These are phyloP conservation scores for Huso huso DNA, from an alignment of 2,797 vertebrate genomes.

Conservation along the genomic window DNA sequence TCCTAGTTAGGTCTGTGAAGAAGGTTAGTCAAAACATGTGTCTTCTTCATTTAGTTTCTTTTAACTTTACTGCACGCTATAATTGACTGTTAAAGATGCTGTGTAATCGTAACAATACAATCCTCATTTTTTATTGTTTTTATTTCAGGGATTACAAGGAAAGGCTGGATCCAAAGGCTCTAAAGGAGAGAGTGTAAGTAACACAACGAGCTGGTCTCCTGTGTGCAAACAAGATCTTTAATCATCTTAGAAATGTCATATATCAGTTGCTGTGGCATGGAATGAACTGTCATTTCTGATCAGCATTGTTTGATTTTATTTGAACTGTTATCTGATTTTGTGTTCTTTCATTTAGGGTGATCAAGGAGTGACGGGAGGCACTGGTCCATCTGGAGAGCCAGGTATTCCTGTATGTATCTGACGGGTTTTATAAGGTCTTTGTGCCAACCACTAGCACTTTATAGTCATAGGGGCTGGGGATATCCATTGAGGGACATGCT, in stretches of 20 bases:
- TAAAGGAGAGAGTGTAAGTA: constrained; percentile 80
- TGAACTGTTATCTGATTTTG: background rate
- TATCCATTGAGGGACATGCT: background rate
- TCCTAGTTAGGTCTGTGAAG: too few relatives aligned
- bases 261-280: too few relatives aligned
- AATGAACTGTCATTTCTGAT: too few relatives aligned
- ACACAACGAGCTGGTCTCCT: constrained; percentile 5
- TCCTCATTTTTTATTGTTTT: constrained; percentile 2
- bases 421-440: constrained; percentile 27
- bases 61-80: background rate
- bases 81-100: background rate
- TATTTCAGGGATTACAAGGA: constrained; percentile 78
- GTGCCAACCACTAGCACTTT: background rate
- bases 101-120: background rate
- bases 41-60: background rate
- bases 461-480: constrained; percentile 7
- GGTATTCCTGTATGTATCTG: constrained; percentile 91
- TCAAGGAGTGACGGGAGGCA: constrained; percentile 72
- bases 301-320: too few relatives aligned
- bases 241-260: too few relatives aligned
- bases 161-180: constrained; percentile 78
- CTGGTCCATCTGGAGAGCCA: constrained; percentile 89
- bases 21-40: background rate
- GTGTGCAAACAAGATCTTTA: constrained; percentile 4
- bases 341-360: constrained; percentile 60